A percentile compares a stretch with the other conserved stretches of the same genome.
Conservation (phyloP, 1,140 invertebrate genomes). For the Ostrea edulis region DNA sequence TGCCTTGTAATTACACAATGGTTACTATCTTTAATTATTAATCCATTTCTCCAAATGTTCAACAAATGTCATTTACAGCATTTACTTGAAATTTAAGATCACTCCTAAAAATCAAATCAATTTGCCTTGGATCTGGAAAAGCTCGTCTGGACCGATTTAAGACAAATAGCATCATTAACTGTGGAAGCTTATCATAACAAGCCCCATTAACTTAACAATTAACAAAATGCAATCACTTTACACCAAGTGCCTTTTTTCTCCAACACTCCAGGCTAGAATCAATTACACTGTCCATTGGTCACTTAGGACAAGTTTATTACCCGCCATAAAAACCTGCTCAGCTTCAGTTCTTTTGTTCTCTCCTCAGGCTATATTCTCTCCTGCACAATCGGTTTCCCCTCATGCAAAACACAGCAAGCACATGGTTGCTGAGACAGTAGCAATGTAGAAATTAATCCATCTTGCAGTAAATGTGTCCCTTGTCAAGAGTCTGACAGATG, state of each 20-base stretch:
- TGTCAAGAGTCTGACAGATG: constrained; percentile 29
- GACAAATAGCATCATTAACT: constrained; percentile 33
- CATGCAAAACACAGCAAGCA: not conserved
- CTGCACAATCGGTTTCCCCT: not conserved
- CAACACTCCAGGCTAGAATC: not conserved
- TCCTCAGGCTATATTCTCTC: not conserved
- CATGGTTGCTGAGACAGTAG: constrained; percentile 13
- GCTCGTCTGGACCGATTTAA: constrained; percentile 4
- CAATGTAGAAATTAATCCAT: constrained; percentile 26
- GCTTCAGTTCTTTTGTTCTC: not conserved
- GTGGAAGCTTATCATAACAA: constrained; percentile 32
- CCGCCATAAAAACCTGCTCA: not conserved
- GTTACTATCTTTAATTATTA: constrained; percentile 25
- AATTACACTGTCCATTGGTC: constrained; percentile 17
- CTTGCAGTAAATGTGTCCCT: constrained; percentile 30
- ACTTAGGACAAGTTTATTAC: constrained; percentile 5
- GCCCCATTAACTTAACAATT: constrained; percentile 27
- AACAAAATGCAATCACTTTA: constrained; percentile 37
- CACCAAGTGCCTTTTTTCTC: constrained; percentile 22
- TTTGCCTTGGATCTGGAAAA: not conserved
- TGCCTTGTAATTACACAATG: not conserved
- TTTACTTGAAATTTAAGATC: constrained; percentile 22
- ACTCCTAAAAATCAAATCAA: not conserved
- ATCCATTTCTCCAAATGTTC: constrained; percentile 32
- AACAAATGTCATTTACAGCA: constrained; percentile 37